Percentiles rank a stretch among this genome's conserved stretches.
These are phyloP conservation scores for Tetanocera ferruginea DNA, from an alignment of 2,888 invertebrate genomes.

Conservation along the genomic window DNA sequence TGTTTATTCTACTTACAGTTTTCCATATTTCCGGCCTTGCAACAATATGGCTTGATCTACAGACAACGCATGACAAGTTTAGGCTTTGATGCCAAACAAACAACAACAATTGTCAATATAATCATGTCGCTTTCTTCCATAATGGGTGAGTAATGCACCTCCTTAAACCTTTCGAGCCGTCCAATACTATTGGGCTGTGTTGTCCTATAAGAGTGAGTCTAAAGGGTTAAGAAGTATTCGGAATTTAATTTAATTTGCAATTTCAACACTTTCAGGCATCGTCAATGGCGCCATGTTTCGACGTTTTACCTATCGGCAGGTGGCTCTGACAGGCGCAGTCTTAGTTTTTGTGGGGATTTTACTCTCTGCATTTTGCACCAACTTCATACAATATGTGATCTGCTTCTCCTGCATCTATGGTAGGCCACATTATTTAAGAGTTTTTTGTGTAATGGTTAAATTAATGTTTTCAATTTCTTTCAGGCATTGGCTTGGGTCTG, in stretches of 20 bases:
- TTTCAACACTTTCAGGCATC: conserved; percentile 63
- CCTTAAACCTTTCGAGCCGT: neutral
- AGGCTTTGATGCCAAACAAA: conserved; percentile 76
- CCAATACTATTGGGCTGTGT: too few species aligned
- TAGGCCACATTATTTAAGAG: conserved; percentile 63
- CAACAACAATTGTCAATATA: conserved; percentile 79
- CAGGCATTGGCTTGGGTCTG: conserved; percentile 73
- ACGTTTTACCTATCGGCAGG: conserved; percentile 78
- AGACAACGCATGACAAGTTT: conserved; percentile 75
- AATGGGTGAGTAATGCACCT: conserved; percentile 72
- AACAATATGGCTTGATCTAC: conserved; percentile 81
- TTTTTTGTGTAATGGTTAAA: neutral
- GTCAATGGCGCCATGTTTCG: conserved; percentile 81
- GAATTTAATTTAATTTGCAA: neutral
- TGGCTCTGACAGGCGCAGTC: conserved; percentile 75
- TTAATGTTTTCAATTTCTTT: neutral
- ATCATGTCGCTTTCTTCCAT: conserved; percentile 78
- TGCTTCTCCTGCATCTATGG: conserved; percentile 79
- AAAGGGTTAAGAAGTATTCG: neutral
- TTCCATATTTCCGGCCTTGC: conserved; percentile 76
- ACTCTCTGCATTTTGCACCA: conserved; percentile 75
- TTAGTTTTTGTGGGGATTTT: conserved; percentile 74
- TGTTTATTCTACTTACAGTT: conserved; percentile 70
- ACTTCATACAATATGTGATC: conserved; percentile 76
- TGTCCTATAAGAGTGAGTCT: too few species aligned